These are phyloP conservation scores for Orycteropus afer DNA, from an alignment of 2,113 vertebrate genomes.

Conservation along the genomic window DNA sequence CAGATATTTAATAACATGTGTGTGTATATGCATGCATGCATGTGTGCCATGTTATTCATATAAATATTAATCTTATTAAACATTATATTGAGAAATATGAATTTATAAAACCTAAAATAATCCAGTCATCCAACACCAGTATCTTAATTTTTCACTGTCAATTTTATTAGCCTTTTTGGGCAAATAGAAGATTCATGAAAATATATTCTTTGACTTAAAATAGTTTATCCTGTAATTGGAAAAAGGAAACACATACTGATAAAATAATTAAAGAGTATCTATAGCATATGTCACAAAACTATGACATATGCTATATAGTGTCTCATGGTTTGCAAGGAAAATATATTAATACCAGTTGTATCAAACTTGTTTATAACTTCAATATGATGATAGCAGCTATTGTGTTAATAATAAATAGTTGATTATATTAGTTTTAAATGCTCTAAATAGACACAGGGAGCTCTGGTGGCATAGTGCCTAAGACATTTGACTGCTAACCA, in stretches of 20 bases:
- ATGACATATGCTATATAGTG: not conserved
- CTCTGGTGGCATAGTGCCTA: too few relatives aligned
- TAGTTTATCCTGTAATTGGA: not conserved
- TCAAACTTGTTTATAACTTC: not conserved
- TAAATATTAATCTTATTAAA: not conserved
- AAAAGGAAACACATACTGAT: conserved; percentile 5
- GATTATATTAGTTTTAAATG: not conserved
- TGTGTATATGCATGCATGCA: too few relatives aligned
- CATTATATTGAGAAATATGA: not conserved
- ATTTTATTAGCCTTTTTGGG: not conserved
- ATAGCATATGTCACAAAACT: not conserved
- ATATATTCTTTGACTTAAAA: not conserved
- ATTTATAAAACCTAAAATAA: conserved; percentile 3
- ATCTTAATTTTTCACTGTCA: not conserved
- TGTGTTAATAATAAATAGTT: not conserved
- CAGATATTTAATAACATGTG: not conserved
- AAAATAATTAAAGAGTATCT: not conserved
- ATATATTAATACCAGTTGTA: not conserved
- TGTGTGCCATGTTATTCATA: not conserved
- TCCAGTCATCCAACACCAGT: not conserved
- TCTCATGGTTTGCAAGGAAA: not conserved
- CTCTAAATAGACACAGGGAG: not conserved
- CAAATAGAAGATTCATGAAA: not conserved
- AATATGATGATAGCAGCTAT: not conserved
- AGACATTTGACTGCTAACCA: too few relatives aligned